Conservation (phyloP, 2,113 vertebrate genomes). For the Spizaetus ornatus region DNA sequence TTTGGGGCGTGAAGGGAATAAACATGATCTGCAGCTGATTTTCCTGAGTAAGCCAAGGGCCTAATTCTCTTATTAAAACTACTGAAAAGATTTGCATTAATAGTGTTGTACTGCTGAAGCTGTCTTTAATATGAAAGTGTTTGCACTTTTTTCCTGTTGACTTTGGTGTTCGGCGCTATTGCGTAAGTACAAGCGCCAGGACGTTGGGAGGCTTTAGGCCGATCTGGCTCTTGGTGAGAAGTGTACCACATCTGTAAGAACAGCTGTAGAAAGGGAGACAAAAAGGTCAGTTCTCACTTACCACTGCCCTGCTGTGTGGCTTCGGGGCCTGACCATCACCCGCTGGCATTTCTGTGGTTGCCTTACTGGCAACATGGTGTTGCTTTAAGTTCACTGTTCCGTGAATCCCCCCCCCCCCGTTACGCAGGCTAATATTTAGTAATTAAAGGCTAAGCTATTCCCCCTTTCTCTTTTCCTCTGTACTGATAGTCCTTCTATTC, state of each 20-base stretch:
- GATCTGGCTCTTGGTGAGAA: background rate
- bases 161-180: background rate
- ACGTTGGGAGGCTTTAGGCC: background rate
- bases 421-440: too few species aligned
- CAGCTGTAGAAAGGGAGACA: background rate
- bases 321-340: rapidly evolving
- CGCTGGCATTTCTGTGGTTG: background rate
- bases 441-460: background rate
- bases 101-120: background rate
- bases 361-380: background rate
- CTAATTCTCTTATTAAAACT: background rate
- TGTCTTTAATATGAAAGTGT: background rate
- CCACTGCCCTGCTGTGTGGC: background rate
- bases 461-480: background rate
- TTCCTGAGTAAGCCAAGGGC: background rate
- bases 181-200: background rate
- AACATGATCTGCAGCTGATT: background rate
- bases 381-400: too few species aligned
- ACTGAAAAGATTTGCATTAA: background rate
- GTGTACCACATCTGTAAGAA: background rate
- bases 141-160: background rate
- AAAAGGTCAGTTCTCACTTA: background rate
- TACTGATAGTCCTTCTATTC: too few species aligned
- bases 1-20: background rate
- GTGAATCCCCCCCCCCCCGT: too few species aligned